Percentiles rank a stretch among this genome's conserved stretches.
phyloP scores from a whole-genome alignment of 2,113 vertebrate species.

The Sphaerodactylus townsendi region DNA sequence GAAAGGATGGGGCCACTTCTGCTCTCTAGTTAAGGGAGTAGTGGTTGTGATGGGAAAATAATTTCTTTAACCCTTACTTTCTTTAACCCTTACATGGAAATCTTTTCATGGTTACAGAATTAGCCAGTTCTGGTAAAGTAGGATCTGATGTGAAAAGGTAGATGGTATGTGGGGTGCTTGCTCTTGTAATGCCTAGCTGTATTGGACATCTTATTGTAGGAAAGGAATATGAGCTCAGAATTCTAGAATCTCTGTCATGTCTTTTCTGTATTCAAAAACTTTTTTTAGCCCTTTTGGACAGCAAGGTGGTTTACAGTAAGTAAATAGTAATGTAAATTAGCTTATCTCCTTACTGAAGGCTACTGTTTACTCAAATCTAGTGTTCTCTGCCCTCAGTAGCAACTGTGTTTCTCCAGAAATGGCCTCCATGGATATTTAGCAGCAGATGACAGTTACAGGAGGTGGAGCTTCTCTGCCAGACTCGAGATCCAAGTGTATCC shows the following conservation, averaged over 20 bases:
- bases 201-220: neutral
- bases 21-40: neutral
- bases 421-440: no score
- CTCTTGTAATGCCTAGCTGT: neutral
- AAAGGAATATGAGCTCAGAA: neutral
- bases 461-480: no score
- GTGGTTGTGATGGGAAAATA: neutral
- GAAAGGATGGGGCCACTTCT: neutral
- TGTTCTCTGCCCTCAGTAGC: no score
- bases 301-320: no score
- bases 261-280: no score
- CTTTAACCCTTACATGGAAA: neutral
- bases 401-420: no score
- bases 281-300: no score
- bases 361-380: no score
- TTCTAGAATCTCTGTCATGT: neutral
- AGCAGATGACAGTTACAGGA: no score
- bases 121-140: neutral
- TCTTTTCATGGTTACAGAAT: neutral
- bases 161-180: rapidly evolving
- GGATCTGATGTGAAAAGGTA: neutral
- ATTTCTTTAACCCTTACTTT: neutral
- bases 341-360: no score
- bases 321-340: no score
- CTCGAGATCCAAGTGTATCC: no score